Evolutionary conservation across 2,888 invertebrate genomes (phyloP).

Genomic region (Meta bourneti): DNA sequence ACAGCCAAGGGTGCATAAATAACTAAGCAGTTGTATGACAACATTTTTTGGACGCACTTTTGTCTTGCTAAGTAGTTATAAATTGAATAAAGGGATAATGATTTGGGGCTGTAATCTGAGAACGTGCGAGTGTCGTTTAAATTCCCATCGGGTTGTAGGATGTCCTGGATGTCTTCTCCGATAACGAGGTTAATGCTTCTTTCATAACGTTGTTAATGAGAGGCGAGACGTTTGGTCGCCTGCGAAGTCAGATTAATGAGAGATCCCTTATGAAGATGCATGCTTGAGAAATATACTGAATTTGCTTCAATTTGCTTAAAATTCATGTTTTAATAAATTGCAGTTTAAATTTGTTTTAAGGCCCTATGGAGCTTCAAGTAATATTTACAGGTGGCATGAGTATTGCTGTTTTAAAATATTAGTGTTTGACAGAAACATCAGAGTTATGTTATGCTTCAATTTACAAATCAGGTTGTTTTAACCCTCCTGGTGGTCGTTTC

Average conservation of each 20-base stretch:
- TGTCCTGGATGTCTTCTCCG: constrained; percentile 35
- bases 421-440: too few species aligned
- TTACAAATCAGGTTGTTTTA: too few species aligned
- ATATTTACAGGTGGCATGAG: neutral
- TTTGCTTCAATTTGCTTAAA: neutral
- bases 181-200: constrained; percentile 68
- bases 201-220: constrained; percentile 64
- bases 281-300: neutral
- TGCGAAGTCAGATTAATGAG: constrained; percentile 57
- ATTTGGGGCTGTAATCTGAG: constrained; percentile 32
- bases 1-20: constrained; percentile 19
- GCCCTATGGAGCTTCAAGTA: neutral
- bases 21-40: constrained; percentile 24
- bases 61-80: constrained; percentile 40
- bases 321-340: neutral
- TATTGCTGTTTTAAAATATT: neutral
- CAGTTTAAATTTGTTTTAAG: neutral
- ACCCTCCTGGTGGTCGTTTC: too few species aligned
- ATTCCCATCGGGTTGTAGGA: constrained; percentile 36
- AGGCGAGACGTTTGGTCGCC: constrained; percentile 2
- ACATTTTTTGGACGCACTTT: constrained; percentile 23
- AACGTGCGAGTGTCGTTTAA: constrained; percentile 43
- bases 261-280: neutral
- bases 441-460: too few species aligned
- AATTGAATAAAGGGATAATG: constrained; percentile 66